These are phyloP conservation scores for Orcinus orca DNA, from an alignment of 2,113 vertebrate species.

Conservation along the genomic window DNA sequence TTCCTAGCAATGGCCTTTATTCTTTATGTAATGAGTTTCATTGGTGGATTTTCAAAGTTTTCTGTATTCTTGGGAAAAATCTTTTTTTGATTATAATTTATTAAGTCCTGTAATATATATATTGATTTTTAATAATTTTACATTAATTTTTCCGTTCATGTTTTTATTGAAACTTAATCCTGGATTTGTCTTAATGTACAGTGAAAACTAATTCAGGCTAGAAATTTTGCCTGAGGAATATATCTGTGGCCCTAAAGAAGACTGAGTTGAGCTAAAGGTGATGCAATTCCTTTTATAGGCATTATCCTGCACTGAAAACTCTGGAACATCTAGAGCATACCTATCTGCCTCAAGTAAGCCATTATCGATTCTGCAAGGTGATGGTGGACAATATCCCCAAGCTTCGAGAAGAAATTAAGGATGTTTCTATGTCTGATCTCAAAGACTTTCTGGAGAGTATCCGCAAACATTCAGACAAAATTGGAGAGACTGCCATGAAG, in stretches of 20 bases:
- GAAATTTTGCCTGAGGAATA: constrained; percentile 19
- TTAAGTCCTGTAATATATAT: constrained; percentile 5
- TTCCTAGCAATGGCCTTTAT: not conserved
- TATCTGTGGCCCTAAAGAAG: not conserved
- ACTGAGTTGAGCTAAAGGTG: constrained; percentile 39
- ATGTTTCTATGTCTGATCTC: constrained; percentile 96
- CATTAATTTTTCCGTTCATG: not conserved
- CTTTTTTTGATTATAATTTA: not conserved
- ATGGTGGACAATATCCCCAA: constrained; percentile 95
- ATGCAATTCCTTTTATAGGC: constrained; percentile 81
- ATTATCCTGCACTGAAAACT: constrained; percentile 96
- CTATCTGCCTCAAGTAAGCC: constrained; percentile 92
- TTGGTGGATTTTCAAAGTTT: constrained; percentile 22
- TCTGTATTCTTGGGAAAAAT: constrained; percentile 4
- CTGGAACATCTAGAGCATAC: constrained; percentile 94
- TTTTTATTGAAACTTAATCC: not conserved
- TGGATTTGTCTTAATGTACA: not conserved
- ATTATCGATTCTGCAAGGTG: constrained; percentile 95
- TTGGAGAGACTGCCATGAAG: constrained; percentile 96
- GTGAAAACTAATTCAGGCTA: constrained; percentile 28
- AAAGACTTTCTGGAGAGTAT: constrained; percentile 99
- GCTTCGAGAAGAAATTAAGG: constrained; percentile 92
- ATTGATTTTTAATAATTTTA: constrained; percentile 40
- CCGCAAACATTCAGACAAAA: constrained; percentile 97
- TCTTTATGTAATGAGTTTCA: not conserved